Evolutionary conservation across 35 echinoderm and acorn worm species (phyloP), one percentile per base, ranked within the genome.

Genomic region (Ptychodera flava): DNA sequence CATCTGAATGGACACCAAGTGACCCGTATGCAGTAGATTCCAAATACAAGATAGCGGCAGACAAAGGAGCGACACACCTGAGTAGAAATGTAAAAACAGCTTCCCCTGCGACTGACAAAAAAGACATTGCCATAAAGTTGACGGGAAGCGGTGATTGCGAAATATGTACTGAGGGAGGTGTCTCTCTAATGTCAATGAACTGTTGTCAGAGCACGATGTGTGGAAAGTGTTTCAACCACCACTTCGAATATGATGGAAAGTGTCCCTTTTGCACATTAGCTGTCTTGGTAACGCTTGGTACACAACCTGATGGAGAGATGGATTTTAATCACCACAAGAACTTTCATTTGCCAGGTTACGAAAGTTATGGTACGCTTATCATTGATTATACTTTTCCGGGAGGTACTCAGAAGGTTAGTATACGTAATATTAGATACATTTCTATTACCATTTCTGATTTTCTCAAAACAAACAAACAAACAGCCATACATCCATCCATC

Each of bases 231-330:
- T 38, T 38, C 35, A 37, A 85, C 34, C 1, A 80, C 37, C 29
- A 12, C 27, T 78, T 90, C 28, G 81, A 81, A 84, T 31, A 0
- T 15, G 76, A 80, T 33, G 77, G 75, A 78, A 79, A 36, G n/a
- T 90, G 89, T 85, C 89, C 89, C 33, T 14, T 84, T n/a, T 90
- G 89, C 33, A n/a, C 77, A 31, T 35, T 78, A 37, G 34, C 81
- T 29, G 85, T 76, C 33, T 0, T 82, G 31, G 33, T 12, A 78
- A 84, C 79, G 35, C 85, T 45, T 80, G 89, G 89, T 0, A 85
- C 85, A 33, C 89, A 90, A 45, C 89, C 89, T 78, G 15, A 2
- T n/a, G 89, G 89, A 79, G 64, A 27, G 0, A 90, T 90, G 89
- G 81, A 31, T 79, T 30, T 14, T 35, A 78, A 16, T 15, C 14